Percentiles rank a stretch among this genome's conserved stretches.
Evolutionary conservation across 1,140 invertebrate genomes (phyloP).

Genomic region (Maconellicoccus hirsutus): DNA sequence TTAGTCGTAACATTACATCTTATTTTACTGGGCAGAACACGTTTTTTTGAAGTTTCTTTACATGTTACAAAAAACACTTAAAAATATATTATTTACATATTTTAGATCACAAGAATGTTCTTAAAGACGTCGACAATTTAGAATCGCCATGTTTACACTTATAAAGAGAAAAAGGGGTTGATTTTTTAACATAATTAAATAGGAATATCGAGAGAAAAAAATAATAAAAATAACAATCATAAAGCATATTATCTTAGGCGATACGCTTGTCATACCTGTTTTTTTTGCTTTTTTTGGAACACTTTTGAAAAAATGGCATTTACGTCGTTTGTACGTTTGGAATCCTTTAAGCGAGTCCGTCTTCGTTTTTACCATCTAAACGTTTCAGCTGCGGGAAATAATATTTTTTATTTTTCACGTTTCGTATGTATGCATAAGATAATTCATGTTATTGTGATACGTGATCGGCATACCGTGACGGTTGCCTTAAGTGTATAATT

Average conservation of each 20-base stretch:
- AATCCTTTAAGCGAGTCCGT: conserved; percentile 36
- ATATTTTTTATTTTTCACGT: background rate
- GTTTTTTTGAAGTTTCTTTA: background rate
- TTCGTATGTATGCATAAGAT: too few species aligned
- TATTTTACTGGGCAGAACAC: background rate
- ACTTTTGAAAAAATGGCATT: background rate
- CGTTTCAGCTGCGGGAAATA: conserved; percentile 41
- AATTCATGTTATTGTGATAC: too few species aligned
- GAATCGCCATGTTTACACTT: too few species aligned
- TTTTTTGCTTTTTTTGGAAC: background rate
- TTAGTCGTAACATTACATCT: background rate
- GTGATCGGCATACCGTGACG: too few species aligned
- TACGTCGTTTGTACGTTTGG: background rate
- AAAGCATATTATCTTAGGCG: too few species aligned
- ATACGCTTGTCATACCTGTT: background rate
- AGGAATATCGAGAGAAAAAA: too few species aligned
- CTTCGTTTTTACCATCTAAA: conserved; percentile 38
- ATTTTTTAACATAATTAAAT: too few species aligned
- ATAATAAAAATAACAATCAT: too few species aligned
- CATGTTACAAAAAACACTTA: background rate
- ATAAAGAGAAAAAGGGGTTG: too few species aligned
- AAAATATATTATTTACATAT: background rate
- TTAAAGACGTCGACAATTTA: background rate
- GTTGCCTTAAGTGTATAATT: too few species aligned
- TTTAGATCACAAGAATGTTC: background rate